These are phyloP conservation scores for Microchirus variegatus DNA, from an alignment of 2,797 vertebrate species.

Conservation along the genomic window DNA sequence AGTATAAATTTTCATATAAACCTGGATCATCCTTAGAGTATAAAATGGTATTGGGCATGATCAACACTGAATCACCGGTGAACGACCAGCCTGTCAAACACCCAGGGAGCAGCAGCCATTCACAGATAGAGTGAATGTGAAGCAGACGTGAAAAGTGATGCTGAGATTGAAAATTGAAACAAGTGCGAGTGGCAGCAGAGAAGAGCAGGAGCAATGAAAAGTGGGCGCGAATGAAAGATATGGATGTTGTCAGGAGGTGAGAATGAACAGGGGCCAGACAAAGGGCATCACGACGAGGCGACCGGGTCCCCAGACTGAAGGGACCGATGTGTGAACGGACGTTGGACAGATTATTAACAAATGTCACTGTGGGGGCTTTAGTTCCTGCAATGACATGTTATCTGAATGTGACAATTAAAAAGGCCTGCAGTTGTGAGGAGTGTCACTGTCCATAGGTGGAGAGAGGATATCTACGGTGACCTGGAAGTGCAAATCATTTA, in stretches of 20 bases:
- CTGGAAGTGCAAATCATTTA: no score
- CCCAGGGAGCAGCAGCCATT: background rate
- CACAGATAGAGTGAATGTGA: constrained; percentile 1
- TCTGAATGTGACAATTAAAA: constrained; percentile 57
- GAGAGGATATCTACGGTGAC: constrained; percentile 1
- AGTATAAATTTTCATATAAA: no score
- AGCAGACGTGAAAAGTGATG: constrained; percentile 31
- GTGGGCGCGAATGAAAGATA: constrained; percentile 39
- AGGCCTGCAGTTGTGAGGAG: no score
- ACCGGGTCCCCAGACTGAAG: constrained; percentile 13
- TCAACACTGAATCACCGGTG: no score
- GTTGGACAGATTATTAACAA: constrained; percentile 63
- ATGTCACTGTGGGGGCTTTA: constrained; percentile 30
- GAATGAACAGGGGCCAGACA: constrained; percentile 37
- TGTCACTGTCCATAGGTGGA: constrained; percentile 1
- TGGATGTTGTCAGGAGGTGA: constrained; percentile 47
- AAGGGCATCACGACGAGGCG: constrained; percentile 18
- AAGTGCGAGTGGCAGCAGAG: constrained; percentile 15
- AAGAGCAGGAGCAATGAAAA: constrained; percentile 26
- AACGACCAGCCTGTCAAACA: background rate
- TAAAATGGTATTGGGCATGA: no score
- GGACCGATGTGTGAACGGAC: constrained; percentile 48
- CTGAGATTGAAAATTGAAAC: constrained; percentile 43
- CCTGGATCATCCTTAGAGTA: no score
- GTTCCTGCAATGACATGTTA: constrained; percentile 35